A percentile compares a stretch with the other conserved stretches of the same genome.
Conservation (phyloP, 2,113 vertebrate genomes). For the Lagopus muta region DNA sequence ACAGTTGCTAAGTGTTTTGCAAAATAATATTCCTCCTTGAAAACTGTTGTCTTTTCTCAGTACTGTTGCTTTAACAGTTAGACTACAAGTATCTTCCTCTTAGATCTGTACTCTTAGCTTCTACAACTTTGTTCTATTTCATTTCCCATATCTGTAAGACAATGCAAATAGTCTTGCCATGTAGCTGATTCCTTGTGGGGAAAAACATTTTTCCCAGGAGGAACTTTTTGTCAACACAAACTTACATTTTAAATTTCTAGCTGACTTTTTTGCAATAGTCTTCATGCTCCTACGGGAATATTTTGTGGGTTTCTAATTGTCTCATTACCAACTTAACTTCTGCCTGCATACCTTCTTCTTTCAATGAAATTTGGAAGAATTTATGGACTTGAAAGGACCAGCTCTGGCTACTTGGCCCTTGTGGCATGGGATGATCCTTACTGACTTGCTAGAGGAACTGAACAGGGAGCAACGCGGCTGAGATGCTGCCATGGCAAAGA, state of each 20-base stretch:
- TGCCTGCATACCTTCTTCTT: neutral
- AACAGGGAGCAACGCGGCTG: neutral
- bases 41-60: neutral
- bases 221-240: neutral
- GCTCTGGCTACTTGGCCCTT: neutral
- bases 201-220: neutral
- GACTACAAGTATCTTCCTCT: neutral
- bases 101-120: neutral
- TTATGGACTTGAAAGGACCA: neutral
- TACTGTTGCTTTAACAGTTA: neutral
- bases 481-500: neutral
- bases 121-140: neutral
- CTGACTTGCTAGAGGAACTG: rapidly evolving
- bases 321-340: neutral
- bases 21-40: neutral
- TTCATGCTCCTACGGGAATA: neutral
- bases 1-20: neutral
- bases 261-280: neutral
- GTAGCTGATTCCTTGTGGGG: neutral
- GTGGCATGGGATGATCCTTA: neutral
- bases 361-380: neutral
- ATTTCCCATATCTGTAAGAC: neutral
- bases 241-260: neutral
- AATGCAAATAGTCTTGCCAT: neutral
- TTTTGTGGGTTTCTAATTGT: neutral